Percentiles rank a stretch among this genome's conserved stretches.
Evolutionary conservation across 2,113 vertebrate genomes (phyloP).

Genomic region (Podocnemis expansa): DNA sequence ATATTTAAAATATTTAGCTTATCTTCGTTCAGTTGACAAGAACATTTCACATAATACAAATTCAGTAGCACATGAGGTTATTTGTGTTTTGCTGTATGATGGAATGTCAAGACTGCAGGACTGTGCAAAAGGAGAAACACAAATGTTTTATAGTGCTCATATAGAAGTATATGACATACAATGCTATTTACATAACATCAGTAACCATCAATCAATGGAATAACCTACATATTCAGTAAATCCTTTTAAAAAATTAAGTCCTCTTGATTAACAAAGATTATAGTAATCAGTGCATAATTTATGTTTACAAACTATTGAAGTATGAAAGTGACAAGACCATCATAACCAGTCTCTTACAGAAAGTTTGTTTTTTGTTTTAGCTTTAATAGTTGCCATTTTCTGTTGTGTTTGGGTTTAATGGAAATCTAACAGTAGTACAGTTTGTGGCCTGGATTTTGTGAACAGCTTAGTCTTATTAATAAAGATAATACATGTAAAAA

Average conservation of each 20-base stretch:
- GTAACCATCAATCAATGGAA: not conserved
- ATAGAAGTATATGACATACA: not conserved
- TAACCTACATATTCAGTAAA: not conserved
- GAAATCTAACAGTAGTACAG: not conserved
- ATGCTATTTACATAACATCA: not conserved
- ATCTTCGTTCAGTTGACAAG: not conserved
- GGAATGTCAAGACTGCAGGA: not conserved
- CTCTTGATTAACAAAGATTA: not conserved
- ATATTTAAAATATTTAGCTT: not conserved
- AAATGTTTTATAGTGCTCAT: not conserved
- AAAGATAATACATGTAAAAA: slow-evolving; percentile 22
- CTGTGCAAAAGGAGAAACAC: not conserved
- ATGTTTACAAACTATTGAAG: not conserved
- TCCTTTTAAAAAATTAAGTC: not conserved
- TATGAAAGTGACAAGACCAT: not conserved
- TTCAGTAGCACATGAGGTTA: not conserved
- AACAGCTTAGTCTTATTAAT: not conserved
- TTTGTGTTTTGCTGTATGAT: not conserved
- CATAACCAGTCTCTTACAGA: not conserved
- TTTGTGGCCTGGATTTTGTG: not conserved
- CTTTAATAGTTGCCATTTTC: not conserved
- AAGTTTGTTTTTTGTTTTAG: not conserved
- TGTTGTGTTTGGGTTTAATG: not conserved
- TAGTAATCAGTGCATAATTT: not conserved
- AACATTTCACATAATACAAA: not conserved